Conservation (phyloP, 2,113 vertebrate species). For the Oryzias javanicus region DNA sequence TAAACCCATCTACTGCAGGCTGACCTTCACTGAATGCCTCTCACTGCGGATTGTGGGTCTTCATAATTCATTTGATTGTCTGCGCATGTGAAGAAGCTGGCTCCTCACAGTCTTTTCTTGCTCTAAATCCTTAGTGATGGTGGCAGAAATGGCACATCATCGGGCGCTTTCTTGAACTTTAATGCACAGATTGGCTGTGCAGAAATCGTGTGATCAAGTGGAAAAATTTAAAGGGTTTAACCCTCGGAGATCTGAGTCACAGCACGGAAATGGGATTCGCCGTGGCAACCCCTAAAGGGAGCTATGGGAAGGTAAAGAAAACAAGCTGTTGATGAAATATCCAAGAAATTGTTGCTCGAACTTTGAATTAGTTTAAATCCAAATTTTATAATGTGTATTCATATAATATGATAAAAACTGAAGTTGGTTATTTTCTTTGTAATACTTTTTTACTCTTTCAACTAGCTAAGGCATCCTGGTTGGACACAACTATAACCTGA, state of each 20-base stretch:
- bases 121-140: slow-evolving; percentile 17
- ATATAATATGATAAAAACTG: too few species aligned
- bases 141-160: slow-evolving; percentile 8
- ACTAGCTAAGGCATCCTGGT: too few species aligned
- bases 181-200: neutral
- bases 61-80: slow-evolving; percentile 7
- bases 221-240: slow-evolving; percentile 8
- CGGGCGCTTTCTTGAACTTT: neutral
- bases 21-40: slow-evolving; percentile 36
- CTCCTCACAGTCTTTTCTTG: slow-evolving; percentile 9
- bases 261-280: neutral
- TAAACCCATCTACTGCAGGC: slow-evolving; percentile 29
- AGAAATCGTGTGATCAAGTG: slow-evolving; percentile 10
- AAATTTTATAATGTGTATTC: too few species aligned
- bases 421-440: too few species aligned
- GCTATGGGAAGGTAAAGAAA: too few species aligned
- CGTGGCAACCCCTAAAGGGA: neutral
- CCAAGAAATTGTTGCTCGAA: too few species aligned
- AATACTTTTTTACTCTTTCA: too few species aligned
- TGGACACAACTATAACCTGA: too few species aligned
- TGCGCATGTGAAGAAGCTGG: neutral
- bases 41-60: slow-evolving; percentile 13
- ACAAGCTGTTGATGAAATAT: too few species aligned
- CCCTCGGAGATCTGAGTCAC: neutral
- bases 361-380: too few species aligned